Evolutionary conservation across 2,797 vertebrate species (phyloP).

Genomic region (Siniperca obscura): DNA sequence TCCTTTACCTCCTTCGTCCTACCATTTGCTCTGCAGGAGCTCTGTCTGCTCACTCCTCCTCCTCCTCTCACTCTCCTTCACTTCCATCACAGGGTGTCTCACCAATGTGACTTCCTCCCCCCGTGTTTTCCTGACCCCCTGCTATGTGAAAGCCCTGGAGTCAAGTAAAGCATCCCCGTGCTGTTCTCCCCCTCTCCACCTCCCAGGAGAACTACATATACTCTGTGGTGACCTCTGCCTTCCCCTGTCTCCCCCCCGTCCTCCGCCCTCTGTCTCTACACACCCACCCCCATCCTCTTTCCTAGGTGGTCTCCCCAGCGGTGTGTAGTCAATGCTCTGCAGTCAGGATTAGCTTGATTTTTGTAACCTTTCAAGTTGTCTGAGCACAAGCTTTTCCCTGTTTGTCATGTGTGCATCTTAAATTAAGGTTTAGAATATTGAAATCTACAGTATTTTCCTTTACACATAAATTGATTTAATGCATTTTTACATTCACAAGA

Average conservation of each 20-base stretch:
- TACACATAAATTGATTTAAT: not conserved
- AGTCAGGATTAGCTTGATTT: slow-evolving; percentile 62
- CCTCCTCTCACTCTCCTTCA: slow-evolving; percentile 27
- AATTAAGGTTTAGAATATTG: not conserved
- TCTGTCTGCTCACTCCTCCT: slow-evolving; percentile 32
- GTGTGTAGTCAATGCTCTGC: slow-evolving; percentile 43
- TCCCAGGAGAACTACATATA: slow-evolving; percentile 41
- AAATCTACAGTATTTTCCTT: not conserved
- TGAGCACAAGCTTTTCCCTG: slow-evolving; percentile 7
- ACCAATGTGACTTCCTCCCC: slow-evolving; percentile 62
- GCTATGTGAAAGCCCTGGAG: slow-evolving; percentile 59
- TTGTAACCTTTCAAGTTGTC: slow-evolving; percentile 66
- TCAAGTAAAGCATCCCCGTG: slow-evolving; percentile 60
- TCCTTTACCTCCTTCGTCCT: slow-evolving; percentile 43
- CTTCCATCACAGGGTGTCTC: slow-evolving; percentile 62
- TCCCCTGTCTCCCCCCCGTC: not conserved
- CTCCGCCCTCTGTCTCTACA: slow-evolving; percentile 5
- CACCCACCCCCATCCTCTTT: slow-evolving; percentile 23
- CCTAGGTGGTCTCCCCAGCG: slow-evolving; percentile 70
- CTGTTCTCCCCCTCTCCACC: slow-evolving; percentile 23
- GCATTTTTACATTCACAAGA: not conserved
- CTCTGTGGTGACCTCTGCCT: slow-evolving; percentile 55
- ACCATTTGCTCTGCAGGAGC: slow-evolving; percentile 59
- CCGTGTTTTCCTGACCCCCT: slow-evolving; percentile 58
- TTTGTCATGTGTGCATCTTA: not conserved